Conservation (phyloP, 2,113 vertebrate genomes). For the Oostethus manadensis region DNA sequence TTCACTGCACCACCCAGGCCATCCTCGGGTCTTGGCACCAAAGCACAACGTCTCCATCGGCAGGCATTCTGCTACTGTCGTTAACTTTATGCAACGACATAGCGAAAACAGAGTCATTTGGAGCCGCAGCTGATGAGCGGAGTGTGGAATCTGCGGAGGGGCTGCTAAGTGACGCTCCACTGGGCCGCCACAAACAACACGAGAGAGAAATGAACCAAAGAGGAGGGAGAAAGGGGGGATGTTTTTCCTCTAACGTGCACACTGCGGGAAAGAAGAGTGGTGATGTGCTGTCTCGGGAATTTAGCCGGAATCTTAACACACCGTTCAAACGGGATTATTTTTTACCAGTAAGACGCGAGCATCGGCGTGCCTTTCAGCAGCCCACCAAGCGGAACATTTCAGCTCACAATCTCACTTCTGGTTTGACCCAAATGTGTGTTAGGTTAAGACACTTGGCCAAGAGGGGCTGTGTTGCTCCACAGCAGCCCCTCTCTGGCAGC, state of each 20-base stretch:
- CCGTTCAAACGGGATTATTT: too few relatives aligned
- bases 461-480: too few relatives aligned
- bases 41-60: conserved; percentile 45
- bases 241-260: conserved; percentile 26
- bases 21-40: conserved; percentile 35
- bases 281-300: too few relatives aligned
- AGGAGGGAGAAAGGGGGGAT: conserved; percentile 50
- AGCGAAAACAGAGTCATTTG: conserved; percentile 54
- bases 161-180: conserved; percentile 65
- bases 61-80: conserved; percentile 51
- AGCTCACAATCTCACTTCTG: too few relatives aligned
- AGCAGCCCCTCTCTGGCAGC: too few relatives aligned
- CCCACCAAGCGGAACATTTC: too few relatives aligned
- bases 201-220: conserved; percentile 57
- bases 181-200: conserved; percentile 66
- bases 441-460: too few relatives aligned
- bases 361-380: too few relatives aligned
- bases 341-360: too few relatives aligned
- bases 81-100: conserved; percentile 52
- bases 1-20: conserved; percentile 48
- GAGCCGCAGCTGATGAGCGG: conserved; percentile 57
- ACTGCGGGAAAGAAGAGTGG: too few relatives aligned
- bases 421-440: too few relatives aligned
- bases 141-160: conserved; percentile 64
- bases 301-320: too few relatives aligned